Evolutionary conservation across 2,797 vertebrate species (phyloP).

Genomic region (Pipistrellus pipistrellus): DNA sequence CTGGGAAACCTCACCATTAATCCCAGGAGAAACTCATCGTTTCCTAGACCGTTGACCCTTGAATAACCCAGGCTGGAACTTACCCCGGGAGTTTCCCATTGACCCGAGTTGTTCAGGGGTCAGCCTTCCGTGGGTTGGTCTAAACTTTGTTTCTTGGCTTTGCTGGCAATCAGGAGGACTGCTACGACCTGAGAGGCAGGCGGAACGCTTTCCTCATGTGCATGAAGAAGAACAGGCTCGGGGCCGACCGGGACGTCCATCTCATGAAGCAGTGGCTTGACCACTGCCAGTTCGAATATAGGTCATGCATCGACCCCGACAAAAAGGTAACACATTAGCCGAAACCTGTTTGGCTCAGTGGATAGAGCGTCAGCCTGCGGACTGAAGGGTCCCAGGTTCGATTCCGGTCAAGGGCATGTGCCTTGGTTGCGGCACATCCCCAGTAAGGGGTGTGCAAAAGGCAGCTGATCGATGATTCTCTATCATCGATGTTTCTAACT

Average conservation of each 20-base stretch:
- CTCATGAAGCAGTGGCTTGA: constrained; percentile 15
- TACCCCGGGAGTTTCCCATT: neutral
- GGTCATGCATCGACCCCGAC: constrained; percentile 27
- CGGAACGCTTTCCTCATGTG: constrained; percentile 68
- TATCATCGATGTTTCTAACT: too few relatives aligned
- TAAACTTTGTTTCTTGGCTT: neutral
- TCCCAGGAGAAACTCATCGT: neutral
- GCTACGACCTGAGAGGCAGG: constrained; percentile 30
- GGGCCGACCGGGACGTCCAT: neutral
- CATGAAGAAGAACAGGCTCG: constrained; percentile 21
- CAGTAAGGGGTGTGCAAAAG: too few relatives aligned
- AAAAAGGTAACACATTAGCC: neutral
- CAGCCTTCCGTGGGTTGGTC: neutral
- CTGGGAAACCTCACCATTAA: neutral
- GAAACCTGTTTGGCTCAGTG: too few relatives aligned
- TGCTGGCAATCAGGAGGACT: constrained; percentile 54
- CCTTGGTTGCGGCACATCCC: too few relatives aligned
- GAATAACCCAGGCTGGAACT: neutral
- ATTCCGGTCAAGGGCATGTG: too few relatives aligned
- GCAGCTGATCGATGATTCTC: too few relatives aligned
- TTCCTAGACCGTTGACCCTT: neutral
- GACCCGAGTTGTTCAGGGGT: neutral
- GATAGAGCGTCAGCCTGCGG: too few relatives aligned
- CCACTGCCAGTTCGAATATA: constrained; percentile 47
- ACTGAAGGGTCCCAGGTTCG: too few relatives aligned